phyloP scores from a whole-genome alignment of 2,797 vertebrate species.

The Molossus molossus region DNA sequence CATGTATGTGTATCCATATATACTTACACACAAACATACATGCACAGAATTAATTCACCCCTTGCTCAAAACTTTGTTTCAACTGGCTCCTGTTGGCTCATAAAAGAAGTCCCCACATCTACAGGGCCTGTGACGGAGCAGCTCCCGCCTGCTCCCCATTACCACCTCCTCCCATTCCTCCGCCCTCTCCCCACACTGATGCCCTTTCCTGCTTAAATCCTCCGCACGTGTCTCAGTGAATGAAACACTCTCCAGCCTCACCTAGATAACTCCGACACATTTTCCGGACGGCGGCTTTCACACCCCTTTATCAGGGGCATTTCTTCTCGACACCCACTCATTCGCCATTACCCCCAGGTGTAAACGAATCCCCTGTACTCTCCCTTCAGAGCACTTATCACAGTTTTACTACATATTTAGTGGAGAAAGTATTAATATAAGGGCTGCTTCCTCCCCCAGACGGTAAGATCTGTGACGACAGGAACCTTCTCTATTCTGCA shows the following conservation, averaged over 20 bases:
- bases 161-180: not conserved
- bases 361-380: not conserved
- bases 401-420: not conserved
- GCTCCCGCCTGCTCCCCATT: not conserved
- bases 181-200: fast-evolving
- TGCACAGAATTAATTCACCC: not conserved
- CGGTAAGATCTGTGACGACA: not conserved
- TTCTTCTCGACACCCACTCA: not conserved
- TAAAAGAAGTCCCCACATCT: not conserved
- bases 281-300: not conserved
- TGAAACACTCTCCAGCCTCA: not conserved
- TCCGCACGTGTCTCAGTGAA: not conserved
- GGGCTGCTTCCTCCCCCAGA: not conserved
- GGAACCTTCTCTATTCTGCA: not conserved
- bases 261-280: not conserved
- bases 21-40: not conserved
- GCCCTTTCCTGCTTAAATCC: not conserved
- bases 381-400: not conserved
- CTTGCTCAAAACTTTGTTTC: not conserved
- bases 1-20: not conserved
- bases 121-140: not conserved
- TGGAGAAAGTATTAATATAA: not conserved
- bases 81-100: not conserved
- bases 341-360: not conserved
- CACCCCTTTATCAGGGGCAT: not conserved